Base-by-base conservation (phyloP, 2,113 vertebrate genomes). In the Illadopsis cleaveri region DNA sequence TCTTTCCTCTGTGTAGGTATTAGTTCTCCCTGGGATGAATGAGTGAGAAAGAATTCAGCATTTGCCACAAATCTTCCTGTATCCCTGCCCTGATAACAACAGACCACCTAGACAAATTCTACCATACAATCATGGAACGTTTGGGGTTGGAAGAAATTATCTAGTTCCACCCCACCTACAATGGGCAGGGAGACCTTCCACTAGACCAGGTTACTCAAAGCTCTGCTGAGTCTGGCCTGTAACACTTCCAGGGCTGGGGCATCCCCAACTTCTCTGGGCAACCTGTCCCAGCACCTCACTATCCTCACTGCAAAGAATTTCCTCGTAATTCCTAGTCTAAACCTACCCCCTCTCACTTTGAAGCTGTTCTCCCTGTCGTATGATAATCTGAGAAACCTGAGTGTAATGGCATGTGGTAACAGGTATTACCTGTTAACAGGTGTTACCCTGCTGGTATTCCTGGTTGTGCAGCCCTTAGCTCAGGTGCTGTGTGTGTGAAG, bases 311-410 rank as follows among this genome's bases (percentile, higher is more conserved):
- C 54, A 54, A 89, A 69, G n/a, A 61, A 47, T 47, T 53, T 54
- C 30, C 21, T 53, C 45, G 24, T 13, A 30, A 60, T 68, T 40
- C 11, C 61, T 60, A 7, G 31, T 40, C 38, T 40, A 68, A 82
- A 47, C 14, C 16, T 24, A 37, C 5, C 6, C 20, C 18, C 16
- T 82, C 60, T 47, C n/a, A 12, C 25, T 76, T 58, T 61, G 79
- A 82, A 76, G 17, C 7, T 0, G 0, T 47, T 61, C 10, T 13
- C 15, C 8, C 22, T 10, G 2, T 54, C 0, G 0, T 38, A 16
- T 19, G 58, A 83, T 45, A 79, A 79, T 56, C 15, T 8, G 10
- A 83, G 64, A 65, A 83, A 73, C 54, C 30, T 1, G 2, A 48
- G 21, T 6, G 3, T 40, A 51, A 48, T 61, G 22, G 56, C 58